Evolutionary conservation across 1,140 invertebrate species (phyloP), one percentile per base, ranked within the genome.

Genomic region (Stratiolaelaps scimitus): DNA sequence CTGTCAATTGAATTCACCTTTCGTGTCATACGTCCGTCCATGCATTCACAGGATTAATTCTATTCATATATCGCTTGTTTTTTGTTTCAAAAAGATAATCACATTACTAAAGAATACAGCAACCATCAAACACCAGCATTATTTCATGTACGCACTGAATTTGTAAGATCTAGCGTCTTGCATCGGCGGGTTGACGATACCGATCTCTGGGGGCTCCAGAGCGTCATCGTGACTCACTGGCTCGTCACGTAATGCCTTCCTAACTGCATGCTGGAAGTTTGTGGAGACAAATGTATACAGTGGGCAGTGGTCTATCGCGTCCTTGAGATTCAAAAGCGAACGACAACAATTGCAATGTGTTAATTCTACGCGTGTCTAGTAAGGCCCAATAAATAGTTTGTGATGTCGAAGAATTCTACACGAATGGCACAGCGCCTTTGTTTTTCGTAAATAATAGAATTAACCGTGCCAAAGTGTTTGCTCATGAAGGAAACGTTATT

Each of bases 241-340:
- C 10, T 60, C 53, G 15, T 60, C 53, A 17, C 53, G 53, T 23
- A 60, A 5, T 29, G 34, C 26, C 34, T 60, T 60, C 23, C 15
- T 34, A 2, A n/a, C 17, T 2, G 53, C 53, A 26, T 17, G 13
- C 53, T 60, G 53, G 53, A 60, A 60, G 26, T 15, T 26, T 15
- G 13, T 26, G 13, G 53, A 60, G 15, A 60, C 53, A 23, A 20
- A 60, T 2, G 53, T 60, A 34, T 29, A 60, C 53, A 60, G 53
- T 23, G 53, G 53, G 10, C 53, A 60, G 23, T 60, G 53, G 15
- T 26, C 34, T 26, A 17, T 26, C 15, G 20, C 13, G 23, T 60
- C 53, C 53, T 60, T 26, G 1, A 20, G 15, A 15, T n/a, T n/a
- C n/a, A n/a, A n/a, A n/a, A n/a, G n/a, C n/a, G n/a, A n/a, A n/a